phyloP scores from a whole-genome alignment of 2,888 invertebrate genomes.

The Ormyrus rosae region DNA sequence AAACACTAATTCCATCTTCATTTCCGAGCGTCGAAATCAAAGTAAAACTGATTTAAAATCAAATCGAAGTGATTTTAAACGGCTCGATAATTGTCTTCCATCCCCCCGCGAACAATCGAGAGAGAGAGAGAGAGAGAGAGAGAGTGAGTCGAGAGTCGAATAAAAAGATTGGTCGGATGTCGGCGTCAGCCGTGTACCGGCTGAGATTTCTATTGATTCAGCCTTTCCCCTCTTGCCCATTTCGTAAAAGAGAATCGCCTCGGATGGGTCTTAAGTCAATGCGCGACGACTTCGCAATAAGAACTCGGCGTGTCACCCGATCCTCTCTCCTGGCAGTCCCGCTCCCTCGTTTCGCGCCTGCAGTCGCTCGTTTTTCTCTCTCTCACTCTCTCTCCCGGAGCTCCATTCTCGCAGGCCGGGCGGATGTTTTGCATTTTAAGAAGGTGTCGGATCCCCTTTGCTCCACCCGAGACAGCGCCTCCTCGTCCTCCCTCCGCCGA shows the following conservation, averaged over 20 bases:
- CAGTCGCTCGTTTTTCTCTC: constrained; percentile 40
- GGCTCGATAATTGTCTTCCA: background rate
- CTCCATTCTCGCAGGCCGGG: constrained; percentile 54
- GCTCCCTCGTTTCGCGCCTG: constrained; percentile 53
- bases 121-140: too few relatives aligned
- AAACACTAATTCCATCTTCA: too few relatives aligned
- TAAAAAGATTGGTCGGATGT: constrained; percentile 21
- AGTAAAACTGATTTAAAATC: too few relatives aligned
- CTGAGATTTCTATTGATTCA: constrained; percentile 48
- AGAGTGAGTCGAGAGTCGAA: background rate
- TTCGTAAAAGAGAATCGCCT: constrained; percentile 43
- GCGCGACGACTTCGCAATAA: constrained; percentile 64
- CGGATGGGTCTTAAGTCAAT: constrained; percentile 59
- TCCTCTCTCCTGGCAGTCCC: constrained; percentile 28
- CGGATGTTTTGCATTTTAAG: constrained; percentile 75
- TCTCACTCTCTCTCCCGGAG: constrained; percentile 42
- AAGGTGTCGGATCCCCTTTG: constrained; percentile 71
- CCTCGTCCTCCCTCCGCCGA: constrained; percentile 38
- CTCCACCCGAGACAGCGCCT: constrained; percentile 65
- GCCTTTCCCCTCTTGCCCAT: background rate
- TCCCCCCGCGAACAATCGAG: too few relatives aligned
- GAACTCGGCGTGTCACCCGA: constrained; percentile 58
- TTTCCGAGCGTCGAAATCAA: too few relatives aligned
- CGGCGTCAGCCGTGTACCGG: background rate
- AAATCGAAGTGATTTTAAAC: too few relatives aligned